Conservation (phyloP, 2,888 invertebrate species). For the Cephus pygmeus region DNA sequence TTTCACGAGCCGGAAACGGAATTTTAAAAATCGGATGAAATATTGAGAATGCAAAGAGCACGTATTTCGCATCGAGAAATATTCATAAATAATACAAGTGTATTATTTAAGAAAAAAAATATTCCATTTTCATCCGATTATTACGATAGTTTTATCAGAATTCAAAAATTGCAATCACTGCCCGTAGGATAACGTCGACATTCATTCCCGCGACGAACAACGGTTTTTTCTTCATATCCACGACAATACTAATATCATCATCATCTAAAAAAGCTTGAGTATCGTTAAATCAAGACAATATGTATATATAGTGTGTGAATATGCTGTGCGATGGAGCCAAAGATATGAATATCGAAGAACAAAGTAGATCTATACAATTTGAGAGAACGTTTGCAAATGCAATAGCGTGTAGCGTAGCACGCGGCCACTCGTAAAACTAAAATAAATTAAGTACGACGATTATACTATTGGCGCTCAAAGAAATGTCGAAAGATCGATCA, state of each 20-base stretch:
- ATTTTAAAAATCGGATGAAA: too few species aligned
- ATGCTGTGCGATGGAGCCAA: background rate
- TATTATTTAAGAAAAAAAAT: background rate
- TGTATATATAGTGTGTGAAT: background rate
- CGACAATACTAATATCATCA: background rate
- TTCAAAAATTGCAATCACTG: background rate
- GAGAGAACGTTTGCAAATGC: background rate
- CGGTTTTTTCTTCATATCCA: background rate
- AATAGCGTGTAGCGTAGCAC: background rate
- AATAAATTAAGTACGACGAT: constrained; percentile 61
- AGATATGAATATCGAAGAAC: background rate
- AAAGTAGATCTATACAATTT: background rate
- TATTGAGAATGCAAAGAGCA: too few species aligned
- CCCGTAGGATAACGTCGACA: background rate
- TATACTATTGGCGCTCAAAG: constrained; percentile 40
- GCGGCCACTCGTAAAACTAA: constrained; percentile 20
- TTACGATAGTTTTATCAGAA: background rate
- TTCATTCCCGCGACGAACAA: background rate
- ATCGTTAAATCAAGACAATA: background rate
- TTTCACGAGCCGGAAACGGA: background rate
- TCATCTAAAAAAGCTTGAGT: background rate
- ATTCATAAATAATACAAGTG: background rate
- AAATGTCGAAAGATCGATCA: constrained; percentile 8
- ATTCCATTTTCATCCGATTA: background rate
- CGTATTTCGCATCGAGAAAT: too few species aligned